Evolutionary conservation across 2,888 invertebrate genomes (phyloP).

Genomic region (Tenthredo amoena): DNA sequence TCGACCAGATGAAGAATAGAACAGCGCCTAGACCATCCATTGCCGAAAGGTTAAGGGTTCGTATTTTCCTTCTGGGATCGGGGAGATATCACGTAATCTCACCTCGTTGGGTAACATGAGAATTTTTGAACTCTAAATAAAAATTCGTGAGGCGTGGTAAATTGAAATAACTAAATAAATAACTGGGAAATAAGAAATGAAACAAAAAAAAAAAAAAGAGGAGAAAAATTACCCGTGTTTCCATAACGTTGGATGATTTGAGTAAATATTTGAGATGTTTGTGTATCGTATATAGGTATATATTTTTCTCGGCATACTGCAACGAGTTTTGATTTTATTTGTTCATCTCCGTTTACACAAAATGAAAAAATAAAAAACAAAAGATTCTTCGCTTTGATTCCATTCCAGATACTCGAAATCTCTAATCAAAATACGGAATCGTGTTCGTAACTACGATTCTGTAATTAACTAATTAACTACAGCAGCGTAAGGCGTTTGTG

Average conservation of each 20-base stretch:
- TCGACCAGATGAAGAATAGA: neutral
- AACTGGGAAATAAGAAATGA: neutral
- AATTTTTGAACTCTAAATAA: neutral
- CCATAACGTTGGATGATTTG: conserved; percentile 4
- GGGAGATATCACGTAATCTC: neutral
- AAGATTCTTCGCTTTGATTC: neutral
- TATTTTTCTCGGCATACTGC: neutral
- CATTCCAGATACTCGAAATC: neutral
- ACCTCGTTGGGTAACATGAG: neutral
- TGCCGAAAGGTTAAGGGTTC: neutral
- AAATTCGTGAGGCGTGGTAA: neutral
- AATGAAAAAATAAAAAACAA: neutral
- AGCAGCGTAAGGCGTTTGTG: neutral
- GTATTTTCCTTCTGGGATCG: neutral
- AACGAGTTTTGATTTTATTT: neutral
- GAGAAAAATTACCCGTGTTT: neutral
- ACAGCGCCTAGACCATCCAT: neutral
- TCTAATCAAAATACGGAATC: neutral
- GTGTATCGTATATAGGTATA: neutral
- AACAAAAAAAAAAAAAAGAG: neutral
- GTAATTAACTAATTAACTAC: conserved; percentile 4
- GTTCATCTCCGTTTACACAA: neutral
- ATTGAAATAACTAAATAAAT: neutral
- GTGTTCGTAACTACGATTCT: neutral
- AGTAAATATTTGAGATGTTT: conserved; percentile 30